These are phyloP conservation scores for Coilia nasus DNA, from an alignment of 2,797 vertebrate species.

Conservation along the genomic window DNA sequence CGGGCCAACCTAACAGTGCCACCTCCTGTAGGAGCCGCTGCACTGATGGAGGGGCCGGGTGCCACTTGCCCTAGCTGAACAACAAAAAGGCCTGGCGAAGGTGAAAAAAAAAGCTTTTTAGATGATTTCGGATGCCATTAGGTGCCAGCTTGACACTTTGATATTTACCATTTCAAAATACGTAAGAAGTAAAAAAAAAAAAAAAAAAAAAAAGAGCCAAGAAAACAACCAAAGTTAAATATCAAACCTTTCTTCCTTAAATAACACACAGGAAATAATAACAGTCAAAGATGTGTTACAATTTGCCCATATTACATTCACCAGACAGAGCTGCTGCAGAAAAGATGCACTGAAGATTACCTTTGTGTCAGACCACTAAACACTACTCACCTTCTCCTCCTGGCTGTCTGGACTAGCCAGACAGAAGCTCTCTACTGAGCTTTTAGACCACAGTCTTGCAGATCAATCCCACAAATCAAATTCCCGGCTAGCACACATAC, in stretches of 20 bases:
- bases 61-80: not conserved
- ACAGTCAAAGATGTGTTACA: not conserved
- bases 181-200: too few relatives aligned
- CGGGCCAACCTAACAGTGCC: slow-evolving; percentile 1
- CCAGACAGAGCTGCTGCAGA: not conserved
- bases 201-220: not conserved
- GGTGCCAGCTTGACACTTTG: too few relatives aligned
- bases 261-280: not conserved
- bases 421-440: not conserved
- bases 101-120: too few relatives aligned
- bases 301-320: not conserved
- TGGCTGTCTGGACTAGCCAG: not conserved
- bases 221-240: not conserved
- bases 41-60: not conserved
- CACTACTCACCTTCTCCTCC: not conserved
- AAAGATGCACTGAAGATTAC: slow-evolving; percentile 3
- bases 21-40: not conserved
- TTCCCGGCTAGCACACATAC: too few relatives aligned
- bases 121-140: too few relatives aligned
- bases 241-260: not conserved
- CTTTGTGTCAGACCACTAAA: slow-evolving; percentile 9
- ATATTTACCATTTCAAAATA: too few relatives aligned
- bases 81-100: not conserved
- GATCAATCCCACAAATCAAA: too few relatives aligned
- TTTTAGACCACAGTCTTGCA: too few relatives aligned